A percentile compares a stretch with the other conserved stretches of the same genome.
Evolutionary conservation across 2,113 vertebrate genomes (phyloP).

Genomic region (Rhinolophus ferrumequinum): DNA sequence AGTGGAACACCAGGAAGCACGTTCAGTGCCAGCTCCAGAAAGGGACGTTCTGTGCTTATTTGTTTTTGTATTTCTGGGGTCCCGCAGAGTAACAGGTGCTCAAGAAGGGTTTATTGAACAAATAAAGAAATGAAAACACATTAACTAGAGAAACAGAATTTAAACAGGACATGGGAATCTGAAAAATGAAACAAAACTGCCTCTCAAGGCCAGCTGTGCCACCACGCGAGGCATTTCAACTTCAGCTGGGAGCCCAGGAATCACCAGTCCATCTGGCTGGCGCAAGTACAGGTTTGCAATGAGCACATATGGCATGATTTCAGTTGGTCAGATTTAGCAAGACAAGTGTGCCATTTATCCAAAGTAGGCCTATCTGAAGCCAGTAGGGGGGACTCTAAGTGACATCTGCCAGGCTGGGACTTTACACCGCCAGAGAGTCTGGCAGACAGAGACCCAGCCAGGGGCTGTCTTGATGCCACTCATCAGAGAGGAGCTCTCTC

Average conservation of each 20-base stretch:
- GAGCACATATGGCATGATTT: neutral
- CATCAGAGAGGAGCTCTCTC: neutral
- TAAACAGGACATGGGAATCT: neutral
- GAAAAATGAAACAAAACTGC: neutral
- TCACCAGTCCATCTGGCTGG: neutral
- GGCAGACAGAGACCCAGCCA: neutral
- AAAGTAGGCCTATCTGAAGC: slow-evolving; percentile 13
- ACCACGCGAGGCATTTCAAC: neutral
- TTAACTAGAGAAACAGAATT: neutral
- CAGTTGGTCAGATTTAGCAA: neutral
- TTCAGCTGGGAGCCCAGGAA: neutral
- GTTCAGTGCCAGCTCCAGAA: neutral
- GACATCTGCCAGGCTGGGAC: neutral
- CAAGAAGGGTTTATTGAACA: neutral
- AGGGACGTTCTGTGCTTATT: neutral
- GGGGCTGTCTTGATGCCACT: neutral
- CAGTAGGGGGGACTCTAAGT: neutral
- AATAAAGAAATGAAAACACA: slow-evolving; percentile 36
- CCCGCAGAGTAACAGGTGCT: neutral
- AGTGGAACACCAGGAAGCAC: neutral
- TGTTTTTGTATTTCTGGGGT: neutral
- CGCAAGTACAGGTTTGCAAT: neutral
- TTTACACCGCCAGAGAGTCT: neutral
- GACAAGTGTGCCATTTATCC: neutral
- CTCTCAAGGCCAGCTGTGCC: neutral